Evolutionary conservation across 2,888 invertebrate genomes (phyloP).

Genomic region (Cylindroiulus punctatus): DNA sequence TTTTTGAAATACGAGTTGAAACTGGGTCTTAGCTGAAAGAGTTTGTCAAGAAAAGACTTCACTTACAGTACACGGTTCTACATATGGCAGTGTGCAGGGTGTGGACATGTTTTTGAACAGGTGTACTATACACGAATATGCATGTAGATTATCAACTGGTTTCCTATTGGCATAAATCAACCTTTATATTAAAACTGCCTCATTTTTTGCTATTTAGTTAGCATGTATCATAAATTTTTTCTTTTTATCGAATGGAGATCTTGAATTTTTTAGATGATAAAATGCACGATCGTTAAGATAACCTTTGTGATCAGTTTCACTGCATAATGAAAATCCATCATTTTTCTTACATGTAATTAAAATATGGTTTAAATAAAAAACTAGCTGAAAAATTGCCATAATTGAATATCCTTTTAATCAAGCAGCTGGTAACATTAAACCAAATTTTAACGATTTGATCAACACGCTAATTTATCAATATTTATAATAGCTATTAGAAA

Average conservation of each 20-base stretch:
- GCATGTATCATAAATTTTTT: neutral
- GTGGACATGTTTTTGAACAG: no score
- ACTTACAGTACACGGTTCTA: no score
- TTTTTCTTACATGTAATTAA: neutral
- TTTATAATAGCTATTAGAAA: no score
- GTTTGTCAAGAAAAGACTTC: no score
- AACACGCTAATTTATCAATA: no score
- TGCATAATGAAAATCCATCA: neutral
- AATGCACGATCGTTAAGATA: constrained; percentile 1
- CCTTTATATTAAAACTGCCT: no score
- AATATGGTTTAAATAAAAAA: neutral
- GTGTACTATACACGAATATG: no score
- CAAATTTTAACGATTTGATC: neutral
- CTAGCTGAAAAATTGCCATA: neutral
- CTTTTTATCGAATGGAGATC: neutral
- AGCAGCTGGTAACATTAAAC: neutral
- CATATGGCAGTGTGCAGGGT: no score
- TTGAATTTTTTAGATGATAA: neutral
- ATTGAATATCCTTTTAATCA: neutral
- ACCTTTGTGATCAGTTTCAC: constrained; percentile 12
- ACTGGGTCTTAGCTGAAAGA: no score
- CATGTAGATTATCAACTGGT: no score
- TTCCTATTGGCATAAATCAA: no score
- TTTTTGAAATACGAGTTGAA: no score
- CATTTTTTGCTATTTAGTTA: neutral